These are phyloP conservation scores for Lutraria lutraria DNA, from an alignment of 2,888 invertebrate species.

Conservation along the genomic window DNA sequence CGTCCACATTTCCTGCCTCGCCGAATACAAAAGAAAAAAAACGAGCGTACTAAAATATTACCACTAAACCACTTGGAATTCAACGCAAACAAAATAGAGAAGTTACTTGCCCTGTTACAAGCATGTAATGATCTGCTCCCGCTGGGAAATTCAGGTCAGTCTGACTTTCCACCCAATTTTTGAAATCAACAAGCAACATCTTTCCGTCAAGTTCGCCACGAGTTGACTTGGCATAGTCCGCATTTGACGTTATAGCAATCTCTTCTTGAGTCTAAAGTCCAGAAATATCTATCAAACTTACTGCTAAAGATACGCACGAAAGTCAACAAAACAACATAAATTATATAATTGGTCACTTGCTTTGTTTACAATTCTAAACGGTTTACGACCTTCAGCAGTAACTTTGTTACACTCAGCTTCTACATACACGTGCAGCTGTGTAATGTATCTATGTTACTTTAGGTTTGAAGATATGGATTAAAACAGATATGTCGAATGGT, in stretches of 20 bases:
- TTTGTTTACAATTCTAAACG: neutral
- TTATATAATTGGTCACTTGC: neutral
- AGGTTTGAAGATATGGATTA: neutral
- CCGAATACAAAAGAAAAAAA: neutral
- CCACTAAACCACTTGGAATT: too few species aligned
- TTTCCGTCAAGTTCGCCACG: neutral
- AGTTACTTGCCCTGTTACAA: slow-evolving; percentile 32
- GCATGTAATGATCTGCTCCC: slow-evolving; percentile 32
- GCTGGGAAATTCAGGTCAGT: neutral
- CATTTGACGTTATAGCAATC: neutral
- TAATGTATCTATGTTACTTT: too few species aligned
- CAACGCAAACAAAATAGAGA: neutral
- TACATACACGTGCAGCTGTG: too few species aligned
- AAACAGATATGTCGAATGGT: neutral
- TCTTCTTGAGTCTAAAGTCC: neutral
- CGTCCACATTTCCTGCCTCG: neutral
- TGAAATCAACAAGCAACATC: neutral
- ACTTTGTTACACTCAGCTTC: too few species aligned
- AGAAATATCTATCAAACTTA: neutral
- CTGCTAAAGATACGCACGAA: neutral
- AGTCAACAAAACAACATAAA: neutral
- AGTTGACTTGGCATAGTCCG: neutral
- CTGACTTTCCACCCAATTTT: neutral
- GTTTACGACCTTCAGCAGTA: neutral
- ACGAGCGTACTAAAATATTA: neutral